Evolutionary conservation across 2,113 vertebrate genomes (phyloP), one percentile per base, ranked within the genome.

Genomic region (Planiliza haematocheilus): DNA sequence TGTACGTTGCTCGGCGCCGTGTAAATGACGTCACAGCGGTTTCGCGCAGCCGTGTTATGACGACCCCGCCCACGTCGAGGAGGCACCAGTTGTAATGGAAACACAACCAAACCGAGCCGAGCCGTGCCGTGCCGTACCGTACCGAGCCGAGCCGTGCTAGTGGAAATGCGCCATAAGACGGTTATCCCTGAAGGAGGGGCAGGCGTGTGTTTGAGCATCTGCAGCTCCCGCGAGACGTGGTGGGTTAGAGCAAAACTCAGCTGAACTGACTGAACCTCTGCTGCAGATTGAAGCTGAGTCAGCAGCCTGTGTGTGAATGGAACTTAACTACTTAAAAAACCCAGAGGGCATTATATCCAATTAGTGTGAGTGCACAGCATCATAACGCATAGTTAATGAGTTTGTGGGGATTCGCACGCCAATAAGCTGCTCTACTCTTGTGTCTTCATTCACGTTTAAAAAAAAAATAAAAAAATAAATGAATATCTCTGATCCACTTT

Each of bases 301-400:
- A 83, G 84, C 80, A 53, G 63, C 7, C 41, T 41, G 39, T 51
- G 42, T 77, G 55, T 50, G 34, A 38, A 34, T 62, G 41, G 42
- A 48, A 67, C 56, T 83, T 77, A 62, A 79, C 70, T 67, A 52
- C 51, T 51, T 72, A 50, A 45, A 83, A 82, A 84, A 69, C 59
- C 85, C 70, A 65, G 52, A 83, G 80, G 84, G 69, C 79, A 70
- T 83, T 11, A 81, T 69, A 68, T 82, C 60, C 72, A 77, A 84
- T 82, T 84, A 83, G 72, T 36, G 63, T 51, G 67, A 65, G 53
- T 79, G 58, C 49, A 62, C 49, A 75, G 52, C 70, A 64, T 74
- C 72, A 20, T 53, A 64, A 82, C 81, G 57, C 12, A 60, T 69
- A 60, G 74, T 52, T 24, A 62, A 53, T 81, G 60, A 57, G 21